phyloP scores from a whole-genome alignment of 2,888 invertebrate species.

The Hemistola chrysoprasaria region DNA sequence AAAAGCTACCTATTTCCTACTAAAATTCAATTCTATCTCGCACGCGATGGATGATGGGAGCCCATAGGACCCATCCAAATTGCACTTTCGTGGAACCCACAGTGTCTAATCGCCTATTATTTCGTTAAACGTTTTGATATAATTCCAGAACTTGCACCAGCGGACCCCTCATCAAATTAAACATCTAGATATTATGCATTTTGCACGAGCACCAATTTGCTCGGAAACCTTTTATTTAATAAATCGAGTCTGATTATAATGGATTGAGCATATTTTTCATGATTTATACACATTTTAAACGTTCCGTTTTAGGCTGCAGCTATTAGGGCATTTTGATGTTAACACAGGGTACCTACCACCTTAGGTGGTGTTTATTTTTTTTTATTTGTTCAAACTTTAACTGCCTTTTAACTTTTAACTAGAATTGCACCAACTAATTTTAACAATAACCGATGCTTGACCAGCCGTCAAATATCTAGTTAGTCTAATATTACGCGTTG shows the following conservation, averaged over 20 bases:
- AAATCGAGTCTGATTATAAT: conserved; percentile 54
- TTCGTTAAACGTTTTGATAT: conserved; percentile 72
- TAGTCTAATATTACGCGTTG: too few species aligned
- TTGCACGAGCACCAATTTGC: conserved; percentile 66
- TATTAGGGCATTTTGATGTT: conserved; percentile 27
- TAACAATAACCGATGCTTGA: too few species aligned
- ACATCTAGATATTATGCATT: conserved; percentile 73
- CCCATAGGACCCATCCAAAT: conserved; percentile 38
- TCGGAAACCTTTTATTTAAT: conserved; percentile 64
- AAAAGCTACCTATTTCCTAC: conserved; percentile 21
- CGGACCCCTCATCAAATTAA: conserved; percentile 72
- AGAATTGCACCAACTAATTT: too few species aligned
- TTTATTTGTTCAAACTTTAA: too few species aligned
- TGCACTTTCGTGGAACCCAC: conserved; percentile 55
- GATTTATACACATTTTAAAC: conserved; percentile 54
- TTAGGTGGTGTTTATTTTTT: too few species aligned
- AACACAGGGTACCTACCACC: neutral
- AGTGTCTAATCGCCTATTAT: conserved; percentile 52
- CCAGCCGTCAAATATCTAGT: too few species aligned
- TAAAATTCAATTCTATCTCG: conserved; percentile 18
- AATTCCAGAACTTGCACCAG: conserved; percentile 57
- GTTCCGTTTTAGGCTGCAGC: conserved; percentile 32
- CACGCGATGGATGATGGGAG: conserved; percentile 29
- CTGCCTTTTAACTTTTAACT: too few species aligned
- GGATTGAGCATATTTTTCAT: conserved; percentile 43